phyloP scores from a whole-genome alignment of 2,113 vertebrate genomes.

The Crotalus tigris region DNA sequence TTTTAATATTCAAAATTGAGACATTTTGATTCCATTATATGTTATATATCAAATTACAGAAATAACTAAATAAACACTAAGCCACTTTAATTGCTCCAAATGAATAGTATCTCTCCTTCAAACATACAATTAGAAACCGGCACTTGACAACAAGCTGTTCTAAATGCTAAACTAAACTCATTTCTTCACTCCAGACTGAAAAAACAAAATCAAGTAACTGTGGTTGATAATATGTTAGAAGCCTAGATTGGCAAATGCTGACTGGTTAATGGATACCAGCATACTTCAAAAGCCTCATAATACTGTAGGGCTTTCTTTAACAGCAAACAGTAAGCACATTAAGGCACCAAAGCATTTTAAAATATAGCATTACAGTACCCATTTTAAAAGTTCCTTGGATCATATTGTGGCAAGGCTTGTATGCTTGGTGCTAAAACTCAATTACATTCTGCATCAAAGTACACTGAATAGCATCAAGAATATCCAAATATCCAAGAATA shows the following conservation, averaged over 20 bases:
- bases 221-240: background rate
- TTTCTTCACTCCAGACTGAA: background rate
- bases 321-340: background rate
- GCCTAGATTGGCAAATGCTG: background rate
- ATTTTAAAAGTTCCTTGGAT: background rate
- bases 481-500: background rate
- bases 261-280: slow-evolving; percentile 27
- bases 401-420: background rate
- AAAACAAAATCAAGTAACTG: background rate
- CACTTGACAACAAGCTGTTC: background rate
- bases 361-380: background rate
- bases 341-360: background rate
- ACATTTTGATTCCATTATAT: background rate
- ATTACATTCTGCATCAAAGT: background rate
- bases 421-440: background rate
- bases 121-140: background rate
- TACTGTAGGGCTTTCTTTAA: background rate
- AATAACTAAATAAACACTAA: background rate
- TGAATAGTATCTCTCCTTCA: background rate
- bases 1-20: background rate
- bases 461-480: background rate
- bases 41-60: background rate
- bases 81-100: background rate
- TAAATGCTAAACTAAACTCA: background rate
- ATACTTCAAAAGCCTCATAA: slow-evolving; percentile 10